These are phyloP conservation scores for Cardinalis cardinalis DNA, from an alignment of 2,113 vertebrate species.

Conservation along the genomic window DNA sequence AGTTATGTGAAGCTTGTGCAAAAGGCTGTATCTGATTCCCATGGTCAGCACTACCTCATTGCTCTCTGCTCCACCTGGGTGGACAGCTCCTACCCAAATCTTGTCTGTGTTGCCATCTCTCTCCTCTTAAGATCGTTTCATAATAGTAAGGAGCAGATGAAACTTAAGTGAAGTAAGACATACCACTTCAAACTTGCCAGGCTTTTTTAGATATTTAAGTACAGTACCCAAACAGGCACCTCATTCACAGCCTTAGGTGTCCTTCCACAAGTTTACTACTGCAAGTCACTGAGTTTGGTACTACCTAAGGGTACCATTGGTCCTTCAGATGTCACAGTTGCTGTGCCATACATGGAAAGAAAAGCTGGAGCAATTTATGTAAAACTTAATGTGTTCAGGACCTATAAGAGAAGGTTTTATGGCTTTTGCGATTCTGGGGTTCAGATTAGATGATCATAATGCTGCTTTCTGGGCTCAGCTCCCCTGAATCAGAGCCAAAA, in stretches of 20 bases:
- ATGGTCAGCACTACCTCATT: not conserved
- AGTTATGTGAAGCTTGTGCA: not conserved
- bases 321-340: not conserved
- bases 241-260: not conserved
- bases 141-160: not conserved
- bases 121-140: not conserved
- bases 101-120: accelerated
- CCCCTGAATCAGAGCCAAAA: not conserved
- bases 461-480: not conserved
- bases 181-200: not conserved
- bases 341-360: not conserved
- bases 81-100: not conserved
- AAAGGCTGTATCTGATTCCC: not conserved
- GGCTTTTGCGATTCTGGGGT: not conserved
- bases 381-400: not conserved
- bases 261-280: not conserved
- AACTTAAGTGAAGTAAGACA: not conserved
- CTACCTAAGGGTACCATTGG: not conserved
- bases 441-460: not conserved
- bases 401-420: not conserved
- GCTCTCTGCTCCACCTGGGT: not conserved
- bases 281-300: not conserved
- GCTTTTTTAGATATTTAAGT: not conserved
- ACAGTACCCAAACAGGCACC: not conserved
- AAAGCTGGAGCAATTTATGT: not conserved